Evolutionary conservation across 1,140 invertebrate species (phyloP).

Genomic region (Cepaea nemoralis): DNA sequence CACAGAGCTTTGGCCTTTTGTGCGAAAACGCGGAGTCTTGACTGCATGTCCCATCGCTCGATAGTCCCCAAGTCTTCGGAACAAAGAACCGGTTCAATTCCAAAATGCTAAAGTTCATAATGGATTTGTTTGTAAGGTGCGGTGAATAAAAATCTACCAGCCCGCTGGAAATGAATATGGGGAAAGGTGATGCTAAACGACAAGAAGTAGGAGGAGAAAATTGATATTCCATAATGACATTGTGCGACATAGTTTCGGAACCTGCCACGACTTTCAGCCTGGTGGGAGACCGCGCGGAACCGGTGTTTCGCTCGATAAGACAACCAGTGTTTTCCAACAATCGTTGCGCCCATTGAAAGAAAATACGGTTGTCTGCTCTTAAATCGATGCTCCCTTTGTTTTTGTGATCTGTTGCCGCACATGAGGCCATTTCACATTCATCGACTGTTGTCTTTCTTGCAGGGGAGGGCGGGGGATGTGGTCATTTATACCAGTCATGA

Average conservation of each 20-base stretch:
- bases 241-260: background rate
- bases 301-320: constrained; percentile 7
- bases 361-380: background rate
- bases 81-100: constrained; percentile 14
- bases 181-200: background rate
- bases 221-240: constrained; percentile 1
- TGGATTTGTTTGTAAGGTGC: constrained; percentile 13
- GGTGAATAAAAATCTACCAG: background rate
- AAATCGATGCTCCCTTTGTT: constrained; percentile 20
- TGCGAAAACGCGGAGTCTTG: background rate
- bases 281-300: background rate
- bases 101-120: constrained; percentile 9
- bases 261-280: background rate
- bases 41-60: constrained; percentile 5
- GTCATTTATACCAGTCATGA: no score
- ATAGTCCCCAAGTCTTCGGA: background rate
- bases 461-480: background rate
- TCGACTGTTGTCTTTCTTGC: background rate
- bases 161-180: background rate
- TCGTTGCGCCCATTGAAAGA: background rate
- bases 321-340: constrained; percentile 23
- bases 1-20: constrained; percentile 24
- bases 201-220: background rate
- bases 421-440: background rate
- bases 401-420: constrained; percentile 1